Evolutionary conservation across 2,888 invertebrate genomes (phyloP).

Genomic region (Hirtodrosophila cameraria): DNA sequence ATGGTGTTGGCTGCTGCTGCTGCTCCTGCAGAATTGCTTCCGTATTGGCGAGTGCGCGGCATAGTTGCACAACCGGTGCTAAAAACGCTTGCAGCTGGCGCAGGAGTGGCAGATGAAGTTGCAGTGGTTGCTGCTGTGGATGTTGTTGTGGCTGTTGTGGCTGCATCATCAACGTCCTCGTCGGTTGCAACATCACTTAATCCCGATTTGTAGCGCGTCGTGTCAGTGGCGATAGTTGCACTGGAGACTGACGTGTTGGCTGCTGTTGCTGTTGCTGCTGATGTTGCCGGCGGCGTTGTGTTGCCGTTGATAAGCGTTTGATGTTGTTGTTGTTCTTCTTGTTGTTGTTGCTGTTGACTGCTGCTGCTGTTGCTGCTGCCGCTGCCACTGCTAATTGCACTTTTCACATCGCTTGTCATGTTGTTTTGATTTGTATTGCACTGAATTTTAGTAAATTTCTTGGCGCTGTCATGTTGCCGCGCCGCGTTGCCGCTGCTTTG

Average conservation of each 20-base stretch:
- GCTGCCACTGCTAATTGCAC: conserved; percentile 77
- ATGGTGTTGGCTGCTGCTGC: conserved; percentile 49
- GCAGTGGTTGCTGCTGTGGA: conserved; percentile 24
- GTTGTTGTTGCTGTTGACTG: conserved; percentile 31
- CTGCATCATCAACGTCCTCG: conserved; percentile 64
- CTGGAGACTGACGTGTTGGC: conserved; percentile 59
- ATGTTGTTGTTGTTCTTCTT: conserved; percentile 53
- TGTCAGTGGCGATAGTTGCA: conserved; percentile 70
- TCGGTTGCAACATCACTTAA: conserved; percentile 68
- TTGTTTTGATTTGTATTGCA: conserved; percentile 80
- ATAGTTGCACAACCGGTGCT: conserved; percentile 81
- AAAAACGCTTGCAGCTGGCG: conserved; percentile 66
- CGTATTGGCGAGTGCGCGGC: conserved; percentile 78
- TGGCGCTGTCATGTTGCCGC: conserved; percentile 70
- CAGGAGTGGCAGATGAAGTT: conserved; percentile 54
- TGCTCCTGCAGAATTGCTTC: conserved; percentile 58
- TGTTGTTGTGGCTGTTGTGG: conserved; percentile 28
- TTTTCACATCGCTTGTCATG: conserved; percentile 79
- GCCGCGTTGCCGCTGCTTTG: conserved; percentile 32
- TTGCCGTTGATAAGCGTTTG: conserved; percentile 73
- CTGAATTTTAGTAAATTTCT: conserved; percentile 75
- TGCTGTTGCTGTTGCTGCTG: conserved; percentile 37
- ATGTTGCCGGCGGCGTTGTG: conserved; percentile 50
- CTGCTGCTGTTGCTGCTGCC: conserved; percentile 32
- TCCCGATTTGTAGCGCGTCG: conserved; percentile 78